A percentile compares a stretch with the other conserved stretches of the same genome.
Evolutionary conservation across 2,797 vertebrate species (phyloP).

Genomic region (Furcifer pardalis): DNA sequence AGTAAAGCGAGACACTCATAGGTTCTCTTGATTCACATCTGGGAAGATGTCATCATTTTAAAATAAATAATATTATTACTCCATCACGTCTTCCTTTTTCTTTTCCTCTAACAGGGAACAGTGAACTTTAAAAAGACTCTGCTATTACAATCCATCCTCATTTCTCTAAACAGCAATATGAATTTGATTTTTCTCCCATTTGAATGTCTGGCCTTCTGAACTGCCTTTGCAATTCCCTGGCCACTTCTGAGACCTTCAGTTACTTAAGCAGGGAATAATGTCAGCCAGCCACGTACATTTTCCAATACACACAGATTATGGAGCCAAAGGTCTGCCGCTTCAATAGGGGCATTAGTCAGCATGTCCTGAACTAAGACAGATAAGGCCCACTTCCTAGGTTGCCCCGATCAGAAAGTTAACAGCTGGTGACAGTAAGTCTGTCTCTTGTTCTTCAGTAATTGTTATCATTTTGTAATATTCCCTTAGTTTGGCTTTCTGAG

Average conservation of each 20-base stretch:
- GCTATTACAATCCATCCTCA: not conserved
- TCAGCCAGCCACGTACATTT: constrained; percentile 37
- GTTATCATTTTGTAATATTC: constrained; percentile 62
- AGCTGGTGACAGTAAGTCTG: constrained; percentile 69
- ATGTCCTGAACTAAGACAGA: constrained; percentile 66
- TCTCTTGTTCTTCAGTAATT: constrained; percentile 66
- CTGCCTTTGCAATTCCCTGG: not conserved
- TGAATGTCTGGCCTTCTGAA: constrained; percentile 19
- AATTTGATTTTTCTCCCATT: constrained; percentile 31
- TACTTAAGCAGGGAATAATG: constrained; percentile 39
- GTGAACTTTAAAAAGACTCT: constrained; percentile 5
- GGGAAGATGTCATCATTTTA: not conserved
- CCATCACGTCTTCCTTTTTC: not conserved
- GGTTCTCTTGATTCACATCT: not conserved
- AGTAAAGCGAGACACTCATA: not conserved
- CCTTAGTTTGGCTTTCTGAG: constrained; percentile 59
- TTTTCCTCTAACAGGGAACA: not conserved
- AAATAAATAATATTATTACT: not conserved
- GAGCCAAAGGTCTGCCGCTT: constrained; percentile 65
- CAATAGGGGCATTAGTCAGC: constrained; percentile 60
- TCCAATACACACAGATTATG: constrained; percentile 52
- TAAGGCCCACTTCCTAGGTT: constrained; percentile 65
- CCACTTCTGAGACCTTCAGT: constrained; percentile 34
- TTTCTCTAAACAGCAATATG: constrained; percentile 27
- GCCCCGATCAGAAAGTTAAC: constrained; percentile 68